Evolutionary conservation across 2,797 vertebrate genomes (phyloP), one percentile per base, ranked within the genome.

Genomic region (Pangasius mekongensis): DNA sequence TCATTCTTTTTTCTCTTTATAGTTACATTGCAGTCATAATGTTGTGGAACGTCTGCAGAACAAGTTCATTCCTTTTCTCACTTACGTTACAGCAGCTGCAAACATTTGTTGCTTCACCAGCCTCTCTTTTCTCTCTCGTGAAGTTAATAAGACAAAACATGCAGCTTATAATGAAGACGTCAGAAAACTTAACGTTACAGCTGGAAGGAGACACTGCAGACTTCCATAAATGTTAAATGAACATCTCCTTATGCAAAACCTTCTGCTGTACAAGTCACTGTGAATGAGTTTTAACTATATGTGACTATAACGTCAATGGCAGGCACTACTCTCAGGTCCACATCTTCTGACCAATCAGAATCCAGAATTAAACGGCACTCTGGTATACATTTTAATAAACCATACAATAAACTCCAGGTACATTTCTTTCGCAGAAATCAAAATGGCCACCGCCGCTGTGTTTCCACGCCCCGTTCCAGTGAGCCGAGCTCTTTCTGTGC

Each of bases 381-480:
- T n/a, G 24, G 3, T 30, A 16, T 30, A 49, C 33, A 78, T 10
- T 20, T 1, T 36, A 13, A 14, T 1, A 39, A 36, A 24, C 43
- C 43, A 1, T 9, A 22, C 67, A 30, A 52, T 13, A 36, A 52
- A 27, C 30, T 71, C 30, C 49, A 73, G 64, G 11, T 52, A 30
- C 20, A 80, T n/a, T n/a, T n/a, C n/a, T n/a, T 20, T 74, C 5
- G 11, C 66, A 80, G 39, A 86, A 60, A 83, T 85, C 69, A 88
- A 90, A 91, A 90, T 89, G 89, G 86, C 88, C 33, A 54, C 73
- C 14, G 4, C 16, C 20, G 4, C 66, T 8, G 76, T 62, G 77
- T 88, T 81, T 86, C 56, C 84, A n/a, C 77, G 81, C 86, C 69
- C 84, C 88, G 89, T 91, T 89, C 85, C 83, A 85, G 36, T 81